phyloP scores from a whole-genome alignment of 2,888 invertebrate species.

The Phragmatobia fuliginosa region DNA sequence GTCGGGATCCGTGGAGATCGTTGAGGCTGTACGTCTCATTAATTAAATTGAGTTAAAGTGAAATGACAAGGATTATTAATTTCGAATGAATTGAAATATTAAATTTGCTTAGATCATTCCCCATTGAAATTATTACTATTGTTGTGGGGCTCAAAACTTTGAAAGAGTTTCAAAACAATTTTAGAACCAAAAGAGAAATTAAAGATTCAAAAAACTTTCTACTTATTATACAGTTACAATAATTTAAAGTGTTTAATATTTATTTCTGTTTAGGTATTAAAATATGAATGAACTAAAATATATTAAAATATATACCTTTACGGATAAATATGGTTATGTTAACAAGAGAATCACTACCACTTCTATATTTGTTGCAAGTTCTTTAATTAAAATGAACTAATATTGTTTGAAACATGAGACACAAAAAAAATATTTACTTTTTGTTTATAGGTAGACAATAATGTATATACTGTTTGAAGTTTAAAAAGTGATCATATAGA shows the following conservation, averaged over 20 bases:
- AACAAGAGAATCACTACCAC: too few relatives aligned
- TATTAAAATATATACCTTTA: too few relatives aligned
- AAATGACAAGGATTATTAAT: conserved; percentile 6
- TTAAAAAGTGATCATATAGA: too few relatives aligned
- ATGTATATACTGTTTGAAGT: too few relatives aligned
- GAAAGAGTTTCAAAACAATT: background rate
- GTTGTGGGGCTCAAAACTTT: background rate
- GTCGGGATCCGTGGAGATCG: background rate
- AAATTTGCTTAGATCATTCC: background rate
- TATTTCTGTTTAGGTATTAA: too few relatives aligned
- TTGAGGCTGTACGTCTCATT: background rate
- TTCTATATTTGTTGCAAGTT: too few relatives aligned
- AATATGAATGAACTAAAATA: too few relatives aligned
- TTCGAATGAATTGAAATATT: background rate
- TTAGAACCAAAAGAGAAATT: background rate
- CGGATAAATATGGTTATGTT: too few relatives aligned
- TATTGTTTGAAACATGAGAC: too few relatives aligned
- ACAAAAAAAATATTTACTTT: too few relatives aligned
- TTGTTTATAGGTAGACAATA: too few relatives aligned
- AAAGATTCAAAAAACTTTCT: background rate
- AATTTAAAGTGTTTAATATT: background rate
- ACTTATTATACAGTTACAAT: background rate
- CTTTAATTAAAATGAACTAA: too few relatives aligned
- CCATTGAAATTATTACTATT: background rate
- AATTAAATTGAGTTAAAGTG: conserved; percentile 6